These are phyloP conservation scores for Temnopleurus reevesii DNA, from an alignment of 53 echinoderm and acorn worm genomes.

Conservation along the genomic window DNA sequence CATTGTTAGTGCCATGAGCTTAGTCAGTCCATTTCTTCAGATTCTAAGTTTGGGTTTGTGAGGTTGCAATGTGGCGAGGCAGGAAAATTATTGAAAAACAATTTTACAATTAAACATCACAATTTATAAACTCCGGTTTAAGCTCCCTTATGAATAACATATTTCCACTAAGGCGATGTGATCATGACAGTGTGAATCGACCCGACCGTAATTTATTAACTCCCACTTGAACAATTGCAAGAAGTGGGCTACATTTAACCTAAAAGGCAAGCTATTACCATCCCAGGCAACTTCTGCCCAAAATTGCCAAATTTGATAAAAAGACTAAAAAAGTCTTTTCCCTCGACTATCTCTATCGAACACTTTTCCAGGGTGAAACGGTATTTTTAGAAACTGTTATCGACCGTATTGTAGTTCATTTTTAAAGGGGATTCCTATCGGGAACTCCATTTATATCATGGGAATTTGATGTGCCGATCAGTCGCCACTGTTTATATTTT, in stretches of 20 bases:
- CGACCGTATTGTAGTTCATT: not conserved
- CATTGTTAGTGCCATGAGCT: too few relatives aligned
- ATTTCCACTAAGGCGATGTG: not conserved
- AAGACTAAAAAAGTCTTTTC: not conserved
- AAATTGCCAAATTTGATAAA: conserved; percentile 16
- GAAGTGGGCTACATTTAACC: conserved; percentile 29
- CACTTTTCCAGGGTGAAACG: not conserved
- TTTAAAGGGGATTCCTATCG: not conserved
- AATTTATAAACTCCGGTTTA: too few relatives aligned
- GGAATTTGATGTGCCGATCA: not conserved
- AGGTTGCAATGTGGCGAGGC: too few relatives aligned
- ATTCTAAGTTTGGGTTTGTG: too few relatives aligned
- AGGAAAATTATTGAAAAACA: too few relatives aligned
- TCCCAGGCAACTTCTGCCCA: not conserved
- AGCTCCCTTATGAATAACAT: too few relatives aligned
- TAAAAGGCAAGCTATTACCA: conserved; percentile 31
- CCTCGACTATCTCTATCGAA: too few relatives aligned
- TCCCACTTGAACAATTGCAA: not conserved
- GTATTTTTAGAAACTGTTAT: conserved; percentile 34
- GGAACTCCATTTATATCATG: not conserved
- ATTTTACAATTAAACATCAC: too few relatives aligned
- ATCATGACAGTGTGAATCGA: not conserved
- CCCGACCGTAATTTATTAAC: conserved; percentile 15
- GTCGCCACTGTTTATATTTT: conserved; percentile 11
- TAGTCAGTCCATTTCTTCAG: too few relatives aligned